Conservation (phyloP, 2,888 invertebrate species). For the Prosapia bicincta region DNA sequence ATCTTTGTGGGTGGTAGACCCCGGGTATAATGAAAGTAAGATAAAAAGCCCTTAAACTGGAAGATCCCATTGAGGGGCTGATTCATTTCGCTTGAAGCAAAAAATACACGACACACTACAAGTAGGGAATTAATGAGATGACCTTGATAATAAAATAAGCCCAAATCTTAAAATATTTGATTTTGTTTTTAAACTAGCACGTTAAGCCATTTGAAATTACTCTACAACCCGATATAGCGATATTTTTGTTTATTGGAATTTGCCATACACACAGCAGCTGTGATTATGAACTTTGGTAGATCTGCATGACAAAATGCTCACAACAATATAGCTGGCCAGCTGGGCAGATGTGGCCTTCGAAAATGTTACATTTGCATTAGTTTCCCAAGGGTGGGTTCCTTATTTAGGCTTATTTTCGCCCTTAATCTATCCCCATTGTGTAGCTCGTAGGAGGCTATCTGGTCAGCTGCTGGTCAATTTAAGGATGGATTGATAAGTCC, state of each 20-base stretch:
- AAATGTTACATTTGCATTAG: slow-evolving; percentile 19
- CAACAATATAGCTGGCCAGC: neutral
- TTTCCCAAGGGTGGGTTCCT: slow-evolving; percentile 5
- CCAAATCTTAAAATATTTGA: too few relatives aligned
- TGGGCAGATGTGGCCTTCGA: slow-evolving; percentile 7
- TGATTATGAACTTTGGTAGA: neutral
- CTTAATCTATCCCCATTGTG: slow-evolving; percentile 19
- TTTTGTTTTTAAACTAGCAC: too few relatives aligned
- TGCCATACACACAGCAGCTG: neutral
- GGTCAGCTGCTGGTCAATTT: slow-evolving; percentile 9
- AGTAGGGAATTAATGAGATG: too few relatives aligned
- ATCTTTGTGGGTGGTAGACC: neutral
- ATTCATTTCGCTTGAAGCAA: too few relatives aligned
- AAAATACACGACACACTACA: too few relatives aligned
- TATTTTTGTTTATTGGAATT: too few relatives aligned
- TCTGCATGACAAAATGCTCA: slow-evolving; percentile 17
- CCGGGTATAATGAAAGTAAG: neutral
- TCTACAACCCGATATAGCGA: too few relatives aligned
- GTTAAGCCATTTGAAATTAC: too few relatives aligned
- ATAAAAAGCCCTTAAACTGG: neutral
- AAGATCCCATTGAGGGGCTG: too few relatives aligned
- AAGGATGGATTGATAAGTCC: neutral
- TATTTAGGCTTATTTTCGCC: slow-evolving; percentile 25
- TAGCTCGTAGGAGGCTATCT: slow-evolving; percentile 8
- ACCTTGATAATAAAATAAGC: too few relatives aligned